phyloP scores from a whole-genome alignment of 2,797 vertebrate genomes.

The Hyperoplus lanceolatus region DNA sequence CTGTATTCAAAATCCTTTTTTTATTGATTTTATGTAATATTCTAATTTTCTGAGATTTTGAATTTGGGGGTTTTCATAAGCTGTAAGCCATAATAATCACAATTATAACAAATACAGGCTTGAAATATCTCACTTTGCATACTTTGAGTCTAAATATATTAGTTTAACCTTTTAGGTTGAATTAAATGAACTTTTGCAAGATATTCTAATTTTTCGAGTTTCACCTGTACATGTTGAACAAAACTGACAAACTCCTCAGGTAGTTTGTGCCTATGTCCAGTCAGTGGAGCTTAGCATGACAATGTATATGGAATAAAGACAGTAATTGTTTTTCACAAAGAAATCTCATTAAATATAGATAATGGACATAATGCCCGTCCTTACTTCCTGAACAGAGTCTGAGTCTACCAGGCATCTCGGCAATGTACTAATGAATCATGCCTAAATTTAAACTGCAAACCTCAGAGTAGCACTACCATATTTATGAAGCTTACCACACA shows the following conservation, averaged over 20 bases:
- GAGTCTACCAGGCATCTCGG: neutral
- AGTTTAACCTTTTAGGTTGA: too few species aligned
- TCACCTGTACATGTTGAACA: slow-evolving; percentile 15
- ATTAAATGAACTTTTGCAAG: too few species aligned
- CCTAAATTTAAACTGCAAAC: slow-evolving; percentile 4
- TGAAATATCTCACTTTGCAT: too few species aligned
- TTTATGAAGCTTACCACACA: slow-evolving; percentile 37
- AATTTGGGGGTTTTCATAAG: too few species aligned
- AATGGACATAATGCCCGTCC: neutral
- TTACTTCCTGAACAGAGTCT: neutral
- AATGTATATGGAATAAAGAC: neutral
- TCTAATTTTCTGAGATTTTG: too few species aligned
- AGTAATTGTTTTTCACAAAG: neutral
- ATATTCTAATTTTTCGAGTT: too few species aligned
- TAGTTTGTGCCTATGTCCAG: slow-evolving; percentile 18
- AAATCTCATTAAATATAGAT: slow-evolving; percentile 10
- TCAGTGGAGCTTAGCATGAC: slow-evolving; percentile 25
- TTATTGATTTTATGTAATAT: too few species aligned
- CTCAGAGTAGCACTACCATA: slow-evolving; percentile 2
- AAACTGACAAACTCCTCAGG: slow-evolving; percentile 17
- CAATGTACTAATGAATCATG: slow-evolving; percentile 22
- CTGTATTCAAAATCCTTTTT: too few species aligned
- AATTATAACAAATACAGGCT: too few species aligned
- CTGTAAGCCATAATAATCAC: too few species aligned
- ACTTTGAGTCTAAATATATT: too few species aligned